phyloP scores from a whole-genome alignment of 2,888 invertebrate species.

The Archips xylosteana region DNA sequence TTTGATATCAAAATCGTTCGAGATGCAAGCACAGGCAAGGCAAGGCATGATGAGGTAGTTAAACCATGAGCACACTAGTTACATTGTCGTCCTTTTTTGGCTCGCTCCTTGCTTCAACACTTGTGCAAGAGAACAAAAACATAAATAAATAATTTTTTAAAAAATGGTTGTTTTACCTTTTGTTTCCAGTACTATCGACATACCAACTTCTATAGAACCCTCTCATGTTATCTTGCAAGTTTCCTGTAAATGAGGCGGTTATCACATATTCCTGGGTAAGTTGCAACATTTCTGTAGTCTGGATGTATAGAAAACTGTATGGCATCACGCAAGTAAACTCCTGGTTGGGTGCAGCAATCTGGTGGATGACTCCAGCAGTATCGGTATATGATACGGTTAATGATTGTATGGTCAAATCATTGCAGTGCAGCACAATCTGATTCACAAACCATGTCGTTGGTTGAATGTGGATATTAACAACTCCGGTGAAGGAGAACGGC shows the following conservation, averaged over 20 bases:
- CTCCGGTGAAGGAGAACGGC: slow-evolving; percentile 76
- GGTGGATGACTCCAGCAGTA: slow-evolving; percentile 9
- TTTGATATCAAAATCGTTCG: no score
- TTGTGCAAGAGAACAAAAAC: no score
- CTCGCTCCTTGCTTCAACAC: no score
- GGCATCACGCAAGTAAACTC: slow-evolving; percentile 60
- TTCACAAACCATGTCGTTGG: slow-evolving; percentile 52
- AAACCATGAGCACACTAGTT: no score
- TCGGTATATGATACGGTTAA: slow-evolving; percentile 64
- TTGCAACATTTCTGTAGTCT: slow-evolving; percentile 50
- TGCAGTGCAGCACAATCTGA: slow-evolving; percentile 73
- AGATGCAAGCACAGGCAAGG: no score
- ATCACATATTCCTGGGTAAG: slow-evolving; percentile 83
- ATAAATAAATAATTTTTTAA: no score
- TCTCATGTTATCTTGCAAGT: slow-evolving; percentile 89
- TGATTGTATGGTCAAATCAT: slow-evolving; percentile 67
- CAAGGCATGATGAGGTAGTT: no score
- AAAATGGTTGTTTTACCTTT: slow-evolving; percentile 64
- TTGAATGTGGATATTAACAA: slow-evolving; percentile 63
- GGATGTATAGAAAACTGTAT: slow-evolving; percentile 65
- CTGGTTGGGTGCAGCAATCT: slow-evolving; percentile 53
- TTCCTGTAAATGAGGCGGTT: slow-evolving; percentile 87
- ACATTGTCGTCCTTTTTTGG: no score
- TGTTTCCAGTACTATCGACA: slow-evolving; percentile 84
- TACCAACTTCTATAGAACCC: slow-evolving; percentile 94